These are phyloP conservation scores for Heliconius erato DNA, from an alignment of 2,888 invertebrate genomes.

Conservation along the genomic window DNA sequence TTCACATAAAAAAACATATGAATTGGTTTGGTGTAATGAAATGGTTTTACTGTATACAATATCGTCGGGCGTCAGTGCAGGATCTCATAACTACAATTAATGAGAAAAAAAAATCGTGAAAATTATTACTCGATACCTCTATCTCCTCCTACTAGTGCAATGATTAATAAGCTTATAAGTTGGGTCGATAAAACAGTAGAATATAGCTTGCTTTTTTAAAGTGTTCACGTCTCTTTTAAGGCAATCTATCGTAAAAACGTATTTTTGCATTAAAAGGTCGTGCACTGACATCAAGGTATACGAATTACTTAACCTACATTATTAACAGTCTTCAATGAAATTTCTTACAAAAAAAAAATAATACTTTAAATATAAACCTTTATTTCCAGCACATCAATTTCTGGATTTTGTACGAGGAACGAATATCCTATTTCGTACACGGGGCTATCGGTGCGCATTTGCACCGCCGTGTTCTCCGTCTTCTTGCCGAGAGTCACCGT, in stretches of 20 bases:
- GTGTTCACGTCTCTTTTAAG: no score
- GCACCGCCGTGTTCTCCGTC: slow-evolving; percentile 89
- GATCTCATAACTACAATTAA: no score
- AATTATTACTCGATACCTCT: no score
- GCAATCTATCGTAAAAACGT: no score
- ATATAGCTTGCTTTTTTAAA: no score
- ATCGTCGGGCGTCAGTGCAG: not conserved
- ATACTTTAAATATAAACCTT: slow-evolving; percentile 86
- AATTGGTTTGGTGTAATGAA: no score
- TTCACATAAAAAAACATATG: not conserved
- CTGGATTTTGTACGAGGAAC: slow-evolving; percentile 96
- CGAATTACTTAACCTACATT: not conserved
- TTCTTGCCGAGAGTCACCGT: slow-evolving; percentile 92
- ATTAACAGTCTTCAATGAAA: not conserved
- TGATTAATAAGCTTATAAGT: no score
- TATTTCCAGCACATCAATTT: slow-evolving; percentile 93
- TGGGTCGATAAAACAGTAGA: no score
- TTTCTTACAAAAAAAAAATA: not conserved
- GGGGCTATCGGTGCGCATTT: slow-evolving; percentile 94
- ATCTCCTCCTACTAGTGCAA: no score
- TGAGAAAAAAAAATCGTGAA: no score
- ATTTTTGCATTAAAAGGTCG: no score
- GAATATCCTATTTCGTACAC: slow-evolving; percentile 98
- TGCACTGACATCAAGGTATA: no score
- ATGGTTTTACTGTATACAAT: not conserved